Conservation (phyloP, 2,113 vertebrate species). For the Heterotis niloticus region DNA sequence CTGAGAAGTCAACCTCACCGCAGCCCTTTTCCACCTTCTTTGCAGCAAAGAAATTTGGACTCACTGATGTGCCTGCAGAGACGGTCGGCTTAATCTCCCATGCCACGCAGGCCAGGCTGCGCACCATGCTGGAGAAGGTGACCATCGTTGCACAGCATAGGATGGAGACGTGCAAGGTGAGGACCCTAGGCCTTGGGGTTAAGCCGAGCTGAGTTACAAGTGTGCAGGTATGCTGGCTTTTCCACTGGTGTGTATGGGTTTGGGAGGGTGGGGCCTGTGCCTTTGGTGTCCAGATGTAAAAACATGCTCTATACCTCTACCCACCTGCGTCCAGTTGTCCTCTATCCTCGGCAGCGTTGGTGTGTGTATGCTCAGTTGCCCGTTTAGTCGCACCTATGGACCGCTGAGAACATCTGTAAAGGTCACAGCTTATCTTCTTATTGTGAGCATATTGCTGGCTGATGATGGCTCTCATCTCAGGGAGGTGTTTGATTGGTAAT, state of each 20-base stretch:
- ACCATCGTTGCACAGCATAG: conserved; percentile 78
- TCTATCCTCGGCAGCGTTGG: background rate
- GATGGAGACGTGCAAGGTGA: conserved; percentile 76
- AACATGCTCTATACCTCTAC: background rate
- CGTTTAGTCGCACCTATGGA: background rate
- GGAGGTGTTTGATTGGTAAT: background rate
- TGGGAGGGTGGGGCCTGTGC: too few relatives aligned
- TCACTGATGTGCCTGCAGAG: conserved; percentile 76
- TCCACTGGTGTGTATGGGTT: too few relatives aligned
- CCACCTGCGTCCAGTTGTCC: background rate
- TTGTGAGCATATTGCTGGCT: background rate
- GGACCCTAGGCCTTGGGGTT: conserved; percentile 23
- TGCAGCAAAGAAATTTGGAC: conserved; percentile 75
- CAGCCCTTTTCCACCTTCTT: conserved; percentile 37
- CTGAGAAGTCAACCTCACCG: background rate
- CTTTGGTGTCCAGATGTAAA: background rate
- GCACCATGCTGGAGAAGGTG: conserved; percentile 77
- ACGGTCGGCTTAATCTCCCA: conserved; percentile 80
- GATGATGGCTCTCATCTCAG: background rate
- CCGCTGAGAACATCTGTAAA: background rate
- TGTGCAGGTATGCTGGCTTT: background rate
- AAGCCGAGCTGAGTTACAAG: too few relatives aligned
- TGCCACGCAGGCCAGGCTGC: conserved; percentile 72
- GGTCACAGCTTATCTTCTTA: background rate
- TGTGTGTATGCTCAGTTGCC: background rate